Evolutionary conservation across 2,113 vertebrate genomes (phyloP).

Genomic region (Pitta sordida): DNA sequence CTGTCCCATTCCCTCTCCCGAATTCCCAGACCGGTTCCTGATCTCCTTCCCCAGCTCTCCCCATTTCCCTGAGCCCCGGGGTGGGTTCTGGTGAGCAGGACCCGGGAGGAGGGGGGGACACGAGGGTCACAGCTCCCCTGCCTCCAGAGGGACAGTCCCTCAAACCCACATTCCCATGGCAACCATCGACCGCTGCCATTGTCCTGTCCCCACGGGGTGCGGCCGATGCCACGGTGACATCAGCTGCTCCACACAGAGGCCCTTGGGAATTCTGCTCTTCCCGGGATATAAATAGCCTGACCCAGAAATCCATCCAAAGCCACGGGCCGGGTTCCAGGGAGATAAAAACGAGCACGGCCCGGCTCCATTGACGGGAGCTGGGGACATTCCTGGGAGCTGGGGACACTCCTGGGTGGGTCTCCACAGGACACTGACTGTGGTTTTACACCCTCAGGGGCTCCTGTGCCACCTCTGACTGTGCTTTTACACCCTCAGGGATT

Average conservation of each 20-base stretch:
- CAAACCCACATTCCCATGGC: not conserved
- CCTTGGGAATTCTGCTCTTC: not conserved
- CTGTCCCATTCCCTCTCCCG: not conserved
- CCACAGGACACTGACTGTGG: rapidly evolving
- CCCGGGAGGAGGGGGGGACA: rapidly evolving
- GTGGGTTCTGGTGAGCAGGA: rapidly evolving
- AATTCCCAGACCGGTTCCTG: not conserved
- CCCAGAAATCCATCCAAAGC: not conserved
- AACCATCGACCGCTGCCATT: not conserved
- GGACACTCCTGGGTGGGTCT: rapidly evolving
- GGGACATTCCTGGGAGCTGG: not conserved
- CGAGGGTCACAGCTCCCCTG: not conserved
- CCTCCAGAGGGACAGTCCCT: not conserved
- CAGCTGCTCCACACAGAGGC: not conserved
- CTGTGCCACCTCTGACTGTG: not conserved
- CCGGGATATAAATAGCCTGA: conserved; percentile 2
- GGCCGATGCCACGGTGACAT: not conserved
- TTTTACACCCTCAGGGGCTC: not conserved
- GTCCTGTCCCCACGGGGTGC: not conserved
- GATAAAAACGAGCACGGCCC: not conserved
- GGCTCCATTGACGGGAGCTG: not conserved
- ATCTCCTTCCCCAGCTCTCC: not conserved
- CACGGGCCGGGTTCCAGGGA: not conserved
- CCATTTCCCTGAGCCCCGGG: not conserved
- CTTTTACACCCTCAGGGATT: not conserved